Evolutionary conservation across 2,888 invertebrate genomes (phyloP).

Genomic region (Argyresthia albistria): DNA sequence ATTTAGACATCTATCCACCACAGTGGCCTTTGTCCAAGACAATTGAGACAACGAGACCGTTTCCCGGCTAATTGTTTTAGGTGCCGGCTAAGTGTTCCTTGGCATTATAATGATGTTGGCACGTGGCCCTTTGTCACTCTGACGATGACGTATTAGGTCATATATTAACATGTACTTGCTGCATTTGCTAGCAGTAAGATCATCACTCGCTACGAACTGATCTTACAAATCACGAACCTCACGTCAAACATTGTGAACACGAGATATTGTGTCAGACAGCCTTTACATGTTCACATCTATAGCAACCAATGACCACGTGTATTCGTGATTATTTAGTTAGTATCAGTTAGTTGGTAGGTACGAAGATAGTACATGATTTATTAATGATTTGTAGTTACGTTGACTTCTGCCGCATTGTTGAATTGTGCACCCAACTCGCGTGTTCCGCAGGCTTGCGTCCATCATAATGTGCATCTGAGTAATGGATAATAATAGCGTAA

Average conservation of each 20-base stretch:
- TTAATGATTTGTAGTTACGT: neutral
- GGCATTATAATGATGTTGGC: neutral
- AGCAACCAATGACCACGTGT: neutral
- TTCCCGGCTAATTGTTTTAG: neutral
- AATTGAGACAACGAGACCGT: constrained; percentile 1
- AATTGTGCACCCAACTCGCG: constrained; percentile 29
- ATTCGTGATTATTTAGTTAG: too few relatives aligned
- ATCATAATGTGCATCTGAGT: constrained; percentile 36
- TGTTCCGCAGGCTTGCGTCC: constrained; percentile 40
- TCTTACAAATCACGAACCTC: too few relatives aligned
- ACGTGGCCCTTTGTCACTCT: neutral
- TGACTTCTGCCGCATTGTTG: constrained; percentile 17
- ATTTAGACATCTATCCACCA: neutral
- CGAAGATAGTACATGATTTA: too few relatives aligned
- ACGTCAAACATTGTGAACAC: too few relatives aligned
- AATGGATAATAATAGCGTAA: constrained; percentile 32
- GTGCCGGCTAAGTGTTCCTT: neutral
- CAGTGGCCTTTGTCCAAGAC: neutral
- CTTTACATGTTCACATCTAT: constrained; percentile 10
- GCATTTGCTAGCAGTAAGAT: neutral
- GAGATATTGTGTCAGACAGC: too few relatives aligned
- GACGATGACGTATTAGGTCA: neutral
- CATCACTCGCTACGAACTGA: neutral
- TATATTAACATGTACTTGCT: neutral
- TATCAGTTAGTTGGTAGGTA: too few relatives aligned